Evolutionary conservation across 1,140 invertebrate species (phyloP).

Genomic region (Drosophila saltans): DNA sequence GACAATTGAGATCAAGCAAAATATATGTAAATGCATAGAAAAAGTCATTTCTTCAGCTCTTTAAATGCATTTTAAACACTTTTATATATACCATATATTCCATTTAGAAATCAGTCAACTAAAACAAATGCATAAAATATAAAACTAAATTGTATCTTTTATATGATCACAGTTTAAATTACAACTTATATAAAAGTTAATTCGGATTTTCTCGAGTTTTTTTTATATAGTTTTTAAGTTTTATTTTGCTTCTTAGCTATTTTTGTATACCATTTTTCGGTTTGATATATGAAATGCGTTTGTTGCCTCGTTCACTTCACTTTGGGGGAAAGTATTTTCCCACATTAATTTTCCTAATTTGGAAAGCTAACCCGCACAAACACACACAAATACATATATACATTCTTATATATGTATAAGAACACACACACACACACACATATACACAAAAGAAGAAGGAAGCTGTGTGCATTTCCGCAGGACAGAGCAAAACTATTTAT

Average conservation of each 20-base stretch:
- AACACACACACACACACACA: slow-evolving; percentile 1
- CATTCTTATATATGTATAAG: not conserved
- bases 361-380: slow-evolving; percentile 57
- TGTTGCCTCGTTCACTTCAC: slow-evolving; percentile 54
- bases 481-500: slow-evolving; percentile 78
- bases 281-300: slow-evolving; percentile 69
- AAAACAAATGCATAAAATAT: no score
- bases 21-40: no score
- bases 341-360: slow-evolving; percentile 83
- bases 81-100: no score
- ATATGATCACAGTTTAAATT: no score
- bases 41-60: no score
- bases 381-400: slow-evolving; percentile 3
- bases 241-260: not conserved
- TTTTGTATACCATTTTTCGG: slow-evolving; percentile 22
- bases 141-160: no score
- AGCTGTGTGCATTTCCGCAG: slow-evolving; percentile 46
- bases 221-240: not conserved
- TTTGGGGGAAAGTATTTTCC: slow-evolving; percentile 71
- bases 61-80: no score
- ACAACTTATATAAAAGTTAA: no score
- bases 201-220: not conserved
- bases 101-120: no score
- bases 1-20: no score
- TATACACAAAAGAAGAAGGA: not conserved